Percentiles rank a stretch among this genome's conserved stretches.
phyloP scores from a whole-genome alignment of 2,888 invertebrate species.

The Lochmaea capreae region DNA sequence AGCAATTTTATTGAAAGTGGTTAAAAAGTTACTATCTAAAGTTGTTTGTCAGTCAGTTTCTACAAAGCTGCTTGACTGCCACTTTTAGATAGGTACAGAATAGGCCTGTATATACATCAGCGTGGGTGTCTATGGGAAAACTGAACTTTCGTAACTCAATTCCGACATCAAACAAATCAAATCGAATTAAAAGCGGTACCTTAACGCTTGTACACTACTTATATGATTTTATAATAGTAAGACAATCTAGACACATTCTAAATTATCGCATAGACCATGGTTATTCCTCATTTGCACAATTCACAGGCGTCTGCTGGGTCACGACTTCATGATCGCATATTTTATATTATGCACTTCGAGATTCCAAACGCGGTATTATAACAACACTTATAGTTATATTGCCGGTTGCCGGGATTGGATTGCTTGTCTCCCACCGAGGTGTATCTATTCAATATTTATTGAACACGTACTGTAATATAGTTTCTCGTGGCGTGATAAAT shows the following conservation, averaged over 20 bases:
- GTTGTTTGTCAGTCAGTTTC: too few species aligned
- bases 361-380: conserved; percentile 23
- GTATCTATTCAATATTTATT: conserved; percentile 50
- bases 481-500: conserved; percentile 22
- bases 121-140: conserved; percentile 19
- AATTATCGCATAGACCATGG: conserved; percentile 28
- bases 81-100: too few species aligned
- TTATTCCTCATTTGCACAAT: conserved; percentile 53
- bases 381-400: conserved; percentile 52
- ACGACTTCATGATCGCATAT: conserved; percentile 58
- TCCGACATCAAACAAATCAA: conserved; percentile 28
- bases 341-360: conserved; percentile 46
- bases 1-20: too few species aligned
- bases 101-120: too few species aligned
- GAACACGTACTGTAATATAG: conserved; percentile 34
- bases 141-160: conserved; percentile 10
- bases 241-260: conserved; percentile 35
- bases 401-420: conserved; percentile 47
- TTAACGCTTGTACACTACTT: conserved; percentile 27
- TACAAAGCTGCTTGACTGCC: too few species aligned
- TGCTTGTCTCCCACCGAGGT: conserved; percentile 54
- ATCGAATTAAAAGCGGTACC: conserved; percentile 21
- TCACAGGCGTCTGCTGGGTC: conserved; percentile 55
- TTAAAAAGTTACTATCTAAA: too few species aligned
- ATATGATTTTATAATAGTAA: conserved; percentile 33